Conservation (phyloP, 2,888 invertebrate species). For the Ophion ellenae region DNA sequence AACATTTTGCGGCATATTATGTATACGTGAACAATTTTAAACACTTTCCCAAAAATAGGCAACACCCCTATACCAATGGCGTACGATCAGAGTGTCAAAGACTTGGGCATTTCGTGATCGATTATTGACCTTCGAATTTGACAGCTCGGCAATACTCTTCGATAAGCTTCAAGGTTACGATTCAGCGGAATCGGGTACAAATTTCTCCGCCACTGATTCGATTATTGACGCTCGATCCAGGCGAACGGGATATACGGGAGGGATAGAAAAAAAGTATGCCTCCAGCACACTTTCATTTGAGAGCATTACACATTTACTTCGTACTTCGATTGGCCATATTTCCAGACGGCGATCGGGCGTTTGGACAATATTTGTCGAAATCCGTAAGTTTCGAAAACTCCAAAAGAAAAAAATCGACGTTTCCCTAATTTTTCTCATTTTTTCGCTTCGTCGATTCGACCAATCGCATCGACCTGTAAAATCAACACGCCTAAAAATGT, state of each 20-base stretch:
- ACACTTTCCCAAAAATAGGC: too few species aligned
- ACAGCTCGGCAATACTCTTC: not conserved
- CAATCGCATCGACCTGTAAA: not conserved
- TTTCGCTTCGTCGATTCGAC: not conserved
- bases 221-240: constrained; percentile 32
- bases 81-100: not conserved
- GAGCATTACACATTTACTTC: constrained; percentile 44
- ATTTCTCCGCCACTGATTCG: constrained; percentile 20
- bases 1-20: too few species aligned
- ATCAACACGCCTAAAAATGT: not conserved
- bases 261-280: constrained; percentile 47
- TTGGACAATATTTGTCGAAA: constrained; percentile 31
- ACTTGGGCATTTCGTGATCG: not conserved
- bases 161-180: constrained; percentile 7
- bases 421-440: constrained; percentile 12
- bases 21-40: too few species aligned
- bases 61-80: not conserved
- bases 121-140: not conserved
- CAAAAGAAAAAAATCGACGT: constrained; percentile 16
- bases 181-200: constrained; percentile 39
- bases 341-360: constrained; percentile 4
- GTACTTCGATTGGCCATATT: constrained; percentile 24
- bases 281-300: constrained; percentile 72
- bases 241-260: constrained; percentile 21
- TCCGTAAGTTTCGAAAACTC: not conserved